phyloP scores from a whole-genome alignment of 2,888 invertebrate species.

The Lasioglossum villosulum region DNA sequence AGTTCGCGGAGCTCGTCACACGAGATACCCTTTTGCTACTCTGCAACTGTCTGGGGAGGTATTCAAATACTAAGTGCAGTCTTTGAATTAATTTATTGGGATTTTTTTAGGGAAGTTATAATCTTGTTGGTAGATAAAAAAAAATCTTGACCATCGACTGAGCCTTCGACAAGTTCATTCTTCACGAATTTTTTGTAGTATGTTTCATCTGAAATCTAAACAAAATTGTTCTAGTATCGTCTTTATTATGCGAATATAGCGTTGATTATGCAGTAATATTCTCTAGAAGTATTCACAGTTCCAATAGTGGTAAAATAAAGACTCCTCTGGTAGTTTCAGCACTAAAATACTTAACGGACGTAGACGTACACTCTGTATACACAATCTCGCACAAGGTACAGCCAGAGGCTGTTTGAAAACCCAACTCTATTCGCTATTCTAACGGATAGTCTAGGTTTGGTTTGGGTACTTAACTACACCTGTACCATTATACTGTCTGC shows the following conservation, averaged over 20 bases:
- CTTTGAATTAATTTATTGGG: background rate
- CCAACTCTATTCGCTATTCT: conserved; percentile 9
- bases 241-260: background rate
- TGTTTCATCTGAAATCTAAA: background rate
- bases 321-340: background rate
- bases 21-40: background rate
- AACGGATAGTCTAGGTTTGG: background rate
- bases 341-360: background rate
- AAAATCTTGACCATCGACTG: too few relatives aligned
- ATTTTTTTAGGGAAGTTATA: background rate
- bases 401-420: conserved; percentile 8
- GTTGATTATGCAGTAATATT: background rate
- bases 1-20: background rate
- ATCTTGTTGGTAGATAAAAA: background rate
- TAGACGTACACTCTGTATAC: background rate
- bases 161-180: background rate
- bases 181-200: background rate
- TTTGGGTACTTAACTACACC: background rate
- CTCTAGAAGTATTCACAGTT: background rate
- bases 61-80: background rate
- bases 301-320: conserved; percentile 6
- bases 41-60: background rate
- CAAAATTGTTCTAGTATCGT: background rate
- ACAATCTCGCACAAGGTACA: background rate
- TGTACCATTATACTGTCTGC: background rate